Base-by-base conservation (phyloP, 2,113 vertebrate species). In the Lepisosteus osseus region DNA sequence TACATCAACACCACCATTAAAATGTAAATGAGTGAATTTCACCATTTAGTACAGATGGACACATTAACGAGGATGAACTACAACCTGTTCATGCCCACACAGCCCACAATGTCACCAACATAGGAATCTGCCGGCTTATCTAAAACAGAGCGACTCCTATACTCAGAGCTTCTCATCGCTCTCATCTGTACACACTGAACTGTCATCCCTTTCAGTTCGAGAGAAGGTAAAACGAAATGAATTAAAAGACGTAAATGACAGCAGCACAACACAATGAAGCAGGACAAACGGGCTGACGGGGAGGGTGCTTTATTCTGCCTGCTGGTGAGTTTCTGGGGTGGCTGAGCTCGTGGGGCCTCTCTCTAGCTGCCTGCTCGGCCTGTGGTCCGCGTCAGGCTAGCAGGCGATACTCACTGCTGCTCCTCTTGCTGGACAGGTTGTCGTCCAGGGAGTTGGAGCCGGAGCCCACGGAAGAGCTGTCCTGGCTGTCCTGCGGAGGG, bases 391-490 rank as follows among this genome's bases (percentile, higher is more conserved):
- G n/a, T 12, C 41, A 4, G 3, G 7, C 55, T 3, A 54, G 14
- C 47, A 51, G 15, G 54, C 56, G 56, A 12, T 86, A 99, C 97
- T 99, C 90, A 99, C 97, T 97, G 77, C 92, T 94, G 92, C 95
- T 97, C 80, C 92, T 96, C 84, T 96, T 98, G 55, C 95, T 92
- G 17, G 89, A 88, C 51, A 97, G 94, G 1, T 93, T 84, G 72
- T 99, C 97, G 71, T 99, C 97, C 70, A 98, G 90, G 57, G 97
- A 98, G 85, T 97, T 97, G 76, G 96, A 97, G 59, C 95, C 95
- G 0, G 92, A 93, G 77, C 97, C 97, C 11, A 98, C 87, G 3
- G 97, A 99, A 8, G 97, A 99, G 86, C 95, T 98, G 80, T 99
- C 97, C 86, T 97, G 96, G 81, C 94, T 95, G 82, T 99, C 97